Evolutionary conservation across 2,888 invertebrate genomes (phyloP), one percentile per base, ranked within the genome.

Genomic region (Phragmatobia fuliginosa): DNA sequence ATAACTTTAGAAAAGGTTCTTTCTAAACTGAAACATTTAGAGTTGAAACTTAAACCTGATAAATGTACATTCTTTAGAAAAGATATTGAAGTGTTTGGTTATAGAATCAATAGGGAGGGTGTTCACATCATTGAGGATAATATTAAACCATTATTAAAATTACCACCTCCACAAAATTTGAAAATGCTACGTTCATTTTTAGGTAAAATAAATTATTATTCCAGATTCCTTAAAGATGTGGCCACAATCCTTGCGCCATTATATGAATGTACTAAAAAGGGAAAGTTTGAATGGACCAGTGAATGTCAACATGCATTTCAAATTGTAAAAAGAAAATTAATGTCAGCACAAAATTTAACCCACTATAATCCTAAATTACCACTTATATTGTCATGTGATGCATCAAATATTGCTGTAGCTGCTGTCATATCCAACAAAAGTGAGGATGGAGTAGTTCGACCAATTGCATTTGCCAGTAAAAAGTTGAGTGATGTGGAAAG

Each of bases 201-300:
- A 10, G 64, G 64, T 4, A 64, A 64, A 64, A 33, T 64, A n/a
- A 64, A 64, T 33, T 64, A 64, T 10, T 64, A 64, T 33, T 0
- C 1, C 2, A n/a, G 52, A 33, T 64, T 64, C 25, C n/a, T 64
- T 14, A 32, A 64, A 56, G 33, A 52, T n/a, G 52, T 52, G 52
- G 52, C 52, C 25, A 64, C 6, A 0, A 52, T 33, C 4, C 0
- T 64, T 25, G 11, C 31, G n/a, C 64, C 64, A 1, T n/a, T 64
- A 2, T 64, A 64, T 64, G 52, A 64, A 1, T 52, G 52, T 33
- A 33, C 33, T 21, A 64, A 64, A n/a, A 64, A 52, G 11, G 14
- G 25, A 32, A 64, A 36, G 33, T 52, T 36, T 33, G 10, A 38
- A 38, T 38, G 38, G 38, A 38, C 38, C 1, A 5, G 8, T 7